These are phyloP conservation scores for Epistrophe eligans DNA, from an alignment of 2,888 invertebrate genomes.

Conservation along the genomic window DNA sequence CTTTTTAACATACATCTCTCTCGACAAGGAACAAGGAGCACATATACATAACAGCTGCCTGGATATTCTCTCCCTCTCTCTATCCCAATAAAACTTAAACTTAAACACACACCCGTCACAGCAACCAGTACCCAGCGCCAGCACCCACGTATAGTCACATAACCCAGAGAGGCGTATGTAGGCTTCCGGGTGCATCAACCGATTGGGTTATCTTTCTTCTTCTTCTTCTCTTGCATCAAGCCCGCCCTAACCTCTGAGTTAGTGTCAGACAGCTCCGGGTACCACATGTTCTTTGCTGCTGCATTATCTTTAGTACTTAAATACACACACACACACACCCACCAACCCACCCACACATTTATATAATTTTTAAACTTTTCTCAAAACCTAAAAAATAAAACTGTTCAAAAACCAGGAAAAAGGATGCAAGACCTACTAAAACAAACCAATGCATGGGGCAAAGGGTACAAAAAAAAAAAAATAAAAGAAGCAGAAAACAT, in stretches of 20 bases:
- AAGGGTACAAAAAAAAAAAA: conserved; percentile 10
- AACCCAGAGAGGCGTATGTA: conserved; percentile 49
- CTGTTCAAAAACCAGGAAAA: conserved; percentile 62
- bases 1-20: conserved; percentile 66
- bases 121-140: background rate
- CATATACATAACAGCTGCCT: conserved; percentile 43
- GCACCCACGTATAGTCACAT: conserved; percentile 1
- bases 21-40: conserved; percentile 39
- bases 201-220: conserved; percentile 72
- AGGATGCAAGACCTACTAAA: conserved; percentile 44
- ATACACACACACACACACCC: background rate
- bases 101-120: background rate
- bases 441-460: conserved; percentile 40
- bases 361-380: conserved; percentile 54
- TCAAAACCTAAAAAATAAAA: conserved; percentile 64
- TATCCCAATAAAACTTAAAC: conserved; percentile 17
- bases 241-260: conserved; percentile 40
- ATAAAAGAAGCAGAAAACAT: background rate
- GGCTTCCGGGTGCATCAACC: conserved; percentile 76
- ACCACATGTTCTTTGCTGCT: conserved; percentile 52
- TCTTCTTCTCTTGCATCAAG: background rate
- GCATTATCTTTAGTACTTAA: conserved; percentile 32
- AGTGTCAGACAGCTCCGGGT: conserved; percentile 66
- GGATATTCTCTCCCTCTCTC: background rate
- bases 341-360: background rate